Evolutionary conservation across 1,140 invertebrate species (phyloP).

Genomic region (Cherax destructor): DNA sequence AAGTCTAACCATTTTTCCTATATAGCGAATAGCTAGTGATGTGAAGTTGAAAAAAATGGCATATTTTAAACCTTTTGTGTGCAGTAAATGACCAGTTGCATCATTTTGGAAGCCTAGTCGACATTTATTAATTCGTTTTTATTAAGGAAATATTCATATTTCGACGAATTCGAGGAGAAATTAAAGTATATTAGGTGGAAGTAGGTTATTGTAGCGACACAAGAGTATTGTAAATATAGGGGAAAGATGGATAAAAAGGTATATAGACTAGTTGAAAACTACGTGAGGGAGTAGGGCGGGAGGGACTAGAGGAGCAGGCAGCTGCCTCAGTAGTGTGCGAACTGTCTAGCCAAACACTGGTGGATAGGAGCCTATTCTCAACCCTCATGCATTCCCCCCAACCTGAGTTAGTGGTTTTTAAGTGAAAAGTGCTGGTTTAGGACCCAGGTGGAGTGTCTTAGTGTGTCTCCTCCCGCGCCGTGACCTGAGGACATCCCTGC

Average conservation of each 20-base stretch:
- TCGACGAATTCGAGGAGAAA: background rate
- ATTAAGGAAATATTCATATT: background rate
- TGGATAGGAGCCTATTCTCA: background rate
- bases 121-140: background rate
- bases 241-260: background rate
- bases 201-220: background rate
- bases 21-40: no score
- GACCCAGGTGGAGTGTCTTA: background rate
- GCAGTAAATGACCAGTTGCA: background rate
- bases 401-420: background rate
- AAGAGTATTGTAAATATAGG: background rate
- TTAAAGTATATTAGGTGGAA: background rate
- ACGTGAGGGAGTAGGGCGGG: background rate
- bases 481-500: background rate
- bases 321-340: background rate
- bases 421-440: background rate
- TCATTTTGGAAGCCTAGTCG: background rate
- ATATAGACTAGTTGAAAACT: background rate
- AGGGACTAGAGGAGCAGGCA: no score
- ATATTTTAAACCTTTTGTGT: background rate
- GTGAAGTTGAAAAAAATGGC: background rate
- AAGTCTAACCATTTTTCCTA: no score
- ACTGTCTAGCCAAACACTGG: background rate
- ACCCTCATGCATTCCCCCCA: background rate
- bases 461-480: background rate